phyloP scores from a whole-genome alignment of 2,888 invertebrate genomes.

The Rhaphigaster nebulosa region DNA sequence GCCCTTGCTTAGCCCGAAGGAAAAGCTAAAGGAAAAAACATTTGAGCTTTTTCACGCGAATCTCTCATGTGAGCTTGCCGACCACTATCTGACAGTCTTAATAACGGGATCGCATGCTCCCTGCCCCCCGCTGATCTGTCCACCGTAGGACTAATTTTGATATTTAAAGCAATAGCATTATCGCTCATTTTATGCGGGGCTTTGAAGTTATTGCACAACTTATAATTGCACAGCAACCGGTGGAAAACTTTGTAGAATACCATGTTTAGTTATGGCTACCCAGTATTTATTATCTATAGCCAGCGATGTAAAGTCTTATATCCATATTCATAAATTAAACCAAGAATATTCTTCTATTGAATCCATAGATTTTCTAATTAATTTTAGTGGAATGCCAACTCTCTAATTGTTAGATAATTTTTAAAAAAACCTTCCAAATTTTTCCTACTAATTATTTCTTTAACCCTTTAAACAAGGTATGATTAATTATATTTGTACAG shows the following conservation, averaged over 20 bases:
- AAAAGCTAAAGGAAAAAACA: slow-evolving; percentile 43
- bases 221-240: slow-evolving; percentile 13
- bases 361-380: too few relatives aligned
- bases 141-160: not conserved
- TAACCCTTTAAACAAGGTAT: too few relatives aligned
- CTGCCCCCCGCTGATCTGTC: slow-evolving; percentile 22
- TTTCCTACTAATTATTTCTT: too few relatives aligned
- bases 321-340: too few relatives aligned
- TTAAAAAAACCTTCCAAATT: too few relatives aligned
- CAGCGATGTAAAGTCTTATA: too few relatives aligned
- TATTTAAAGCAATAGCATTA: not conserved
- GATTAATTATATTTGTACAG: too few relatives aligned
- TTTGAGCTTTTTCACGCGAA: slow-evolving; percentile 57
- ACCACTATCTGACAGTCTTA: slow-evolving; percentile 55
- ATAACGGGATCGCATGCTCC: slow-evolving; percentile 51
- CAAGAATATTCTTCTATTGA: too few relatives aligned
- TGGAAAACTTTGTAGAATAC: not conserved
- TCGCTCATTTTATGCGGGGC: slow-evolving; percentile 4
- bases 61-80: slow-evolving; percentile 51
- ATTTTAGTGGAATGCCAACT: too few relatives aligned
- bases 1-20: not conserved
- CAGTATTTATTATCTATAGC: too few relatives aligned
- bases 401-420: too few relatives aligned
- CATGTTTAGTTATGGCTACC: not conserved
- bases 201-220: slow-evolving; percentile 3